These are phyloP conservation scores for Leptoteleia sp. DNA, from an alignment of 1,140 invertebrate species.

Conservation along the genomic window DNA sequence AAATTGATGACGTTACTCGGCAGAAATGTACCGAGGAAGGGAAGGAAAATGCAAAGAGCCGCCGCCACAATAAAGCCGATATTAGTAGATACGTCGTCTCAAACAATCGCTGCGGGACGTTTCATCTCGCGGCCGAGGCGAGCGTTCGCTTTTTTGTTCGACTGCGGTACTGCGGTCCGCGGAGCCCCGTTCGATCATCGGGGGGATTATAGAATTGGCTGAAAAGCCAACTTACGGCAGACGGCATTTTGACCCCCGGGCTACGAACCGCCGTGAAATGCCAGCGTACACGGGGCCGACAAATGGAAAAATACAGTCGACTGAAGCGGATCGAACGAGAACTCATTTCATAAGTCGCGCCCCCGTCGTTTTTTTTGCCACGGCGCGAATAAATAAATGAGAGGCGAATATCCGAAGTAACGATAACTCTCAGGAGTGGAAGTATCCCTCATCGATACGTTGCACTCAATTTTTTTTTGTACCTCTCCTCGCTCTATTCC, in stretches of 20 bases:
- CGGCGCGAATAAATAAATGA: slow-evolving; percentile 1
- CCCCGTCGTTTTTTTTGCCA: slow-evolving; percentile 3
- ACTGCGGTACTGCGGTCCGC: slow-evolving; percentile 20
- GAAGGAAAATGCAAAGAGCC: slow-evolving; percentile 4
- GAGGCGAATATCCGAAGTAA: slow-evolving; percentile 10
- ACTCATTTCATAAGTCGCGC: slow-evolving; percentile 29
- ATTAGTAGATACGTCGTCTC: slow-evolving; percentile 35
- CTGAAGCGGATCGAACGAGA: background rate
- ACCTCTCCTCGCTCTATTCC: background rate
- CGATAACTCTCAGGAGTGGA: slow-evolving; percentile 34
- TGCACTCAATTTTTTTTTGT: too few species aligned
- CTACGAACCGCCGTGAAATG: slow-evolving; percentile 11
- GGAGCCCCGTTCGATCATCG: slow-evolving; percentile 34
- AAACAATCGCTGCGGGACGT: slow-evolving; percentile 8
- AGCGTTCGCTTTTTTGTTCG: slow-evolving; percentile 31
- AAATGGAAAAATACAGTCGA: slow-evolving; percentile 15
- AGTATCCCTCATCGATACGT: too few species aligned
- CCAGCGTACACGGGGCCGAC: slow-evolving; percentile 17
- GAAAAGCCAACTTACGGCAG: slow-evolving; percentile 25
- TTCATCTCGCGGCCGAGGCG: slow-evolving; percentile 14
- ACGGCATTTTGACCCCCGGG: slow-evolving; percentile 32
- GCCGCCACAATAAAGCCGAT: slow-evolving; percentile 1
- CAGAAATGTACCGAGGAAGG: background rate
- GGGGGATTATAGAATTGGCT: slow-evolving; percentile 41
- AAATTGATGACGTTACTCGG: slow-evolving; percentile 11